These are phyloP conservation scores for Hepsetus odoe DNA, from an alignment of 2,113 vertebrate genomes.

Conservation along the genomic window DNA sequence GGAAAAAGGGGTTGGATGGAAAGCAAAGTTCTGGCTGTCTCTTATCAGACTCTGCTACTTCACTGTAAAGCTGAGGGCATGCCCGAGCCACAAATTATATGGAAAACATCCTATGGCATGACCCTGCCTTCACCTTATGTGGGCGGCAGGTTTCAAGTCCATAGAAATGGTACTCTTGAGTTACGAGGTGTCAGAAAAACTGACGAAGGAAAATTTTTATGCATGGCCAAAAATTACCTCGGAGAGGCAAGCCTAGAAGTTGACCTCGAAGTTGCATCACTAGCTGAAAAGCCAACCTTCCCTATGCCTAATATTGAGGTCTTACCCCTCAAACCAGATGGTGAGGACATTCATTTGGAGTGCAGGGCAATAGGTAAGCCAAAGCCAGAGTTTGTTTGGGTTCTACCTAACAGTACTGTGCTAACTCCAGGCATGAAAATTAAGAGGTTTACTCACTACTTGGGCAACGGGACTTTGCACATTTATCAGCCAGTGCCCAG, in stretches of 20 bases:
- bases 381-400: slow-evolving; percentile 74
- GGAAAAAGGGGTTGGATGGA: slow-evolving; percentile 61
- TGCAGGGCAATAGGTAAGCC: slow-evolving; percentile 77
- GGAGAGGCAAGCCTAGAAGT: slow-evolving; percentile 73
- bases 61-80: slow-evolving; percentile 74
- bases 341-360: slow-evolving; percentile 62
- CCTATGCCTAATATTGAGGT: slow-evolving; percentile 76
- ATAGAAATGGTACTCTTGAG: slow-evolving; percentile 76
- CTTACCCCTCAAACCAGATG: slow-evolving; percentile 70
- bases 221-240: slow-evolving; percentile 71
- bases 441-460: slow-evolving; percentile 71
- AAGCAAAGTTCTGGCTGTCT: slow-evolving; percentile 66
- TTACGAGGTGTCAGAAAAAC: slow-evolving; percentile 76
- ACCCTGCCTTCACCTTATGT: slow-evolving; percentile 70
- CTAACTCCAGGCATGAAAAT: slow-evolving; percentile 69
- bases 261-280: slow-evolving; percentile 72
- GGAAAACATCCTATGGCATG: slow-evolving; percentile 73
- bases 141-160: slow-evolving; percentile 79
- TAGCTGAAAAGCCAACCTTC: slow-evolving; percentile 80
- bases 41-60: slow-evolving; percentile 74
- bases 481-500: slow-evolving; percentile 62
- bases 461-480: slow-evolving; percentile 70
- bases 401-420: slow-evolving; percentile 75
- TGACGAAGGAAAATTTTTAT: slow-evolving; percentile 73
- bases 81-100: slow-evolving; percentile 72